phyloP scores from a whole-genome alignment of 1,140 invertebrate species.

The Bombus waltoni region DNA sequence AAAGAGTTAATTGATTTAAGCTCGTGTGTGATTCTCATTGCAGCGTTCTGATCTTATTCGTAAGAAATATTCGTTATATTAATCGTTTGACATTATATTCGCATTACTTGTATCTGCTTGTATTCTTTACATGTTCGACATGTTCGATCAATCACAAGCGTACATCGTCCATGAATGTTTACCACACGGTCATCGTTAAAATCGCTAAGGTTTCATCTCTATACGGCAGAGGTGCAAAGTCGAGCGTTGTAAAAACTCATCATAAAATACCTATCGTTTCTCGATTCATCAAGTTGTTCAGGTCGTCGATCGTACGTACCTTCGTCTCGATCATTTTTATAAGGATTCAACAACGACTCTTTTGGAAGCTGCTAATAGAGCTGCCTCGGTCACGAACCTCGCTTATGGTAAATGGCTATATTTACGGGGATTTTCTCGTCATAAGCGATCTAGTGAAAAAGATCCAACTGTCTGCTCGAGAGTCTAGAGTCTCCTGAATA shows the following conservation, averaged over 20 bases:
- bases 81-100: too few relatives aligned
- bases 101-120: too few relatives aligned
- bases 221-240: background rate
- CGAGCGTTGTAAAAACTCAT: too few relatives aligned
- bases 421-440: conserved; percentile 12
- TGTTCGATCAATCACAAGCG: background rate
- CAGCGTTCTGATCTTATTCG: too few relatives aligned
- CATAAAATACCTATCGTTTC: background rate
- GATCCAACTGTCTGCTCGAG: background rate
- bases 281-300: too few relatives aligned
- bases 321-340: background rate
- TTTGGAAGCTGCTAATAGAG: background rate
- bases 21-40: too few relatives aligned
- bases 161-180: background rate
- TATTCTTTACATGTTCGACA: background rate
- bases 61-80: too few relatives aligned
- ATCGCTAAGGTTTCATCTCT: background rate
- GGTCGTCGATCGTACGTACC: conserved; percentile 10
- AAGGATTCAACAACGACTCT: background rate
- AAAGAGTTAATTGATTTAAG: too few relatives aligned
- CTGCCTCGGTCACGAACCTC: background rate
- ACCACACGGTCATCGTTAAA: background rate
- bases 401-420: conserved; percentile 5
- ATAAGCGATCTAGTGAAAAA: background rate
- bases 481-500: conserved; percentile 36